A percentile compares a stretch with the other conserved stretches of the same genome.
Conservation (phyloP, 1,140 invertebrate species). For the Idris sp. region DNA sequence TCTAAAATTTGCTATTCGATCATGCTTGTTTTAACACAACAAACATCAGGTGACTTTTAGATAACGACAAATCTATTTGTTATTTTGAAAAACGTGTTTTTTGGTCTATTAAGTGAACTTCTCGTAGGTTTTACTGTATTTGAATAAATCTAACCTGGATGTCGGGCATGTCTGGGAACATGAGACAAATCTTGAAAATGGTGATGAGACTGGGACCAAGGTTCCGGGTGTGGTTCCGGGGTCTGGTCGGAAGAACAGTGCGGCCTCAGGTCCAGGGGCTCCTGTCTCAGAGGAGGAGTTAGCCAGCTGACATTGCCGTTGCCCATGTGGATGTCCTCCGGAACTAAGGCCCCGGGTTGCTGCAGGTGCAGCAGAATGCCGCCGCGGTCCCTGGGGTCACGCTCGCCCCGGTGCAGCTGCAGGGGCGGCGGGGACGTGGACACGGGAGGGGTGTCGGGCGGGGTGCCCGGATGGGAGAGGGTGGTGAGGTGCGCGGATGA, state of each 20-base stretch:
- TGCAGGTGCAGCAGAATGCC: constrained; percentile 67
- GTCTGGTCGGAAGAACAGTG: constrained; percentile 79
- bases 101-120: too few species aligned
- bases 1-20: too few species aligned
- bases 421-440: constrained; percentile 79
- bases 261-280: constrained; percentile 89
- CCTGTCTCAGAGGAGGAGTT: constrained; percentile 83
- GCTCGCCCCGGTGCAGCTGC: constrained; percentile 73
- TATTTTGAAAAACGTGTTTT: too few species aligned
- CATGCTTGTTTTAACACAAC: too few species aligned
- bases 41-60: too few species aligned
- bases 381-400: constrained; percentile 68
- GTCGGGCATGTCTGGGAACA: constrained; percentile 69
- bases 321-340: constrained; percentile 69
- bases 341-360: constrained; percentile 66
- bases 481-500: constrained; percentile 71
- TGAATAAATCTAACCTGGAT: constrained; percentile 66
- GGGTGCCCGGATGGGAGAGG: constrained; percentile 83
- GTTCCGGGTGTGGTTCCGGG: constrained; percentile 64
- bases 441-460: constrained; percentile 87
- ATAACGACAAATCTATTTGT: too few species aligned
- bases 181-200: constrained; percentile 74
- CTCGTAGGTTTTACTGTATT: too few species aligned
- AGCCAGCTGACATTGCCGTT: constrained; percentile 84
- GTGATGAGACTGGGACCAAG: constrained; percentile 74